Evolutionary conservation across 1,140 invertebrate species (phyloP).

Genomic region (Cotesia glomerata): DNA sequence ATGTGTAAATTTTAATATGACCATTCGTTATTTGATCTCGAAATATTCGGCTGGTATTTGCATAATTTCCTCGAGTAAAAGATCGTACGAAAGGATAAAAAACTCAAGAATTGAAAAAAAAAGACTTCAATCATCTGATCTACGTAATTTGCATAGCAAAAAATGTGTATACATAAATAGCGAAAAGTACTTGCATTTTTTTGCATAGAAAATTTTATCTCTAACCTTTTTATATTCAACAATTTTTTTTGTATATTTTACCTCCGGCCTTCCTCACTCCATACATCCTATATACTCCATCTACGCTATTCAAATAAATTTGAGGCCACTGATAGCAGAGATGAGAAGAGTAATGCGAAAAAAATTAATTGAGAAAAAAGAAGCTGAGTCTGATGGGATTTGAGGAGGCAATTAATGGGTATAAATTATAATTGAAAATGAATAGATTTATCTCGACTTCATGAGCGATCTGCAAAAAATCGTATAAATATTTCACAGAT

Average conservation of each 20-base stretch:
- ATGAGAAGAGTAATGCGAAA: background rate
- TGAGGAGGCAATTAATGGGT: constrained; percentile 1
- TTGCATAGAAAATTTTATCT: constrained; percentile 23
- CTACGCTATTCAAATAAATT: no score
- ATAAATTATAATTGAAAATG: constrained; percentile 28
- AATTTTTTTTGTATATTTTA: background rate
- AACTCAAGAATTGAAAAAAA: constrained; percentile 8
- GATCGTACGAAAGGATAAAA: no score
- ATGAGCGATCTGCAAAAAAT: background rate
- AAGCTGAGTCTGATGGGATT: background rate
- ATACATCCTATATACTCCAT: background rate
- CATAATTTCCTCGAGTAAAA: no score
- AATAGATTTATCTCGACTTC: background rate
- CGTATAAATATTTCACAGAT: background rate
- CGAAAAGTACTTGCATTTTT: background rate
- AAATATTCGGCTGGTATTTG: no score
- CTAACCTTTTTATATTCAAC: background rate
- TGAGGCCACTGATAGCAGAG: background rate
- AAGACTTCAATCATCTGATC: background rate
- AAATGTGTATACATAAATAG: background rate
- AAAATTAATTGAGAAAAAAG: background rate
- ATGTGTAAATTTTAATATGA: no score
- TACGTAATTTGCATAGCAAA: no score
- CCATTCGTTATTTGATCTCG: no score
- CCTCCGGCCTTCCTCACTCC: no score